phyloP scores from a whole-genome alignment of 2,888 invertebrate genomes.

The Nemoura dubitans region DNA sequence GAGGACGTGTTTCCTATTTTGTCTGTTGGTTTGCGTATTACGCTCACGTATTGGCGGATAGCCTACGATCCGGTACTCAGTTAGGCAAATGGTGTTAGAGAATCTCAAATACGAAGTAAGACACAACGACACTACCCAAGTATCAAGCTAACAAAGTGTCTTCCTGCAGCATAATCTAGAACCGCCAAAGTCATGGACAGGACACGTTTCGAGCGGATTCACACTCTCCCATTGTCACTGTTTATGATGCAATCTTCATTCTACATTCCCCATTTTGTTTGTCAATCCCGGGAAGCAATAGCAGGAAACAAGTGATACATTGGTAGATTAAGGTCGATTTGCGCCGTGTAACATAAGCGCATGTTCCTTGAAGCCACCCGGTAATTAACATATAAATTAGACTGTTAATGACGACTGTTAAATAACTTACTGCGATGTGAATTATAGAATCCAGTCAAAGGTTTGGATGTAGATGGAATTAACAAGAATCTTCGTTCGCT shows the following conservation, averaged over 20 bases:
- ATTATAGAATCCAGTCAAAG: slow-evolving; percentile 24
- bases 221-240: slow-evolving; percentile 9
- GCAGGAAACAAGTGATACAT: not conserved
- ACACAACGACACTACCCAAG: not conserved
- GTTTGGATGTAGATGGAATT: not conserved
- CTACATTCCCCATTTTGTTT: not conserved
- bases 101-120: slow-evolving; percentile 30
- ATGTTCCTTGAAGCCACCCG: not conserved
- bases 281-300: not conserved
- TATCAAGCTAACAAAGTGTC: slow-evolving; percentile 34
- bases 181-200: not conserved
- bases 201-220: not conserved
- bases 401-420: slow-evolving; percentile 38
- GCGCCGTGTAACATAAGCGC: not conserved
- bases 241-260: slow-evolving; percentile 9
- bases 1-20: slow-evolving; percentile 38
- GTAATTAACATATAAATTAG: slow-evolving; percentile 39
- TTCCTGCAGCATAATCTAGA: not conserved
- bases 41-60: slow-evolving; percentile 35
- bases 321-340: not conserved
- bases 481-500: not conserved
- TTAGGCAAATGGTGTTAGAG: slow-evolving; percentile 39
- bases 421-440: slow-evolving; percentile 28
- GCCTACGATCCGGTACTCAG: slow-evolving; percentile 5
- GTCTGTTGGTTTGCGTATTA: slow-evolving; percentile 31